Percentiles rank a stretch among this genome's conserved stretches.
These are phyloP conservation scores for Podarcis lilfordi DNA, from an alignment of 2,797 vertebrate species.

Conservation along the genomic window DNA sequence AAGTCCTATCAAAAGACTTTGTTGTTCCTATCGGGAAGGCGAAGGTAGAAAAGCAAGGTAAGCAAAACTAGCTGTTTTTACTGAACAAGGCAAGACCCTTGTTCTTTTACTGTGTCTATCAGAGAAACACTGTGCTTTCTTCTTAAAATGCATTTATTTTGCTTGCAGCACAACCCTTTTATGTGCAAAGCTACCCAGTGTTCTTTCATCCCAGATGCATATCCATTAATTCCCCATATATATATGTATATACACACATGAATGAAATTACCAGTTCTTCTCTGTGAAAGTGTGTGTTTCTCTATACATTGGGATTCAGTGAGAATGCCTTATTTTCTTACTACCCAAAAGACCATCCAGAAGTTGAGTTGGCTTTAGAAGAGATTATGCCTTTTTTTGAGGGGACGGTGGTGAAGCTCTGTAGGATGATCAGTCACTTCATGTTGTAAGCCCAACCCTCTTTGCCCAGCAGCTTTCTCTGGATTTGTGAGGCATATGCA, in stretches of 20 bases:
- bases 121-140: neutral
- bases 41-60: conserved; percentile 94
- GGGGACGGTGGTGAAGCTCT: neutral
- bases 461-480: neutral
- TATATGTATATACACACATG: neutral
- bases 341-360: neutral
- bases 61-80: conserved; percentile 28
- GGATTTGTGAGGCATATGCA: neutral
- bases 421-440: too few species aligned
- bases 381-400: neutral
- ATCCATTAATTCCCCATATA: neutral
- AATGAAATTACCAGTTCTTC: neutral
- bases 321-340: neutral
- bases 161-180: neutral
- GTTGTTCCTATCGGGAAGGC: conserved; percentile 94
- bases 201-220: neutral
- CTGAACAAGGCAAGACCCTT: neutral
- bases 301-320: neutral
- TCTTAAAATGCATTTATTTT: neutral
- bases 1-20: conserved; percentile 92
- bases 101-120: neutral
- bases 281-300: neutral
- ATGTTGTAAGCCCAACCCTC: neutral
- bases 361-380: neutral
- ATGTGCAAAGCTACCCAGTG: neutral